Evolutionary conservation across 2,113 vertebrate genomes (phyloP).

Genomic region (Periophthalmodon schlosseri): DNA sequence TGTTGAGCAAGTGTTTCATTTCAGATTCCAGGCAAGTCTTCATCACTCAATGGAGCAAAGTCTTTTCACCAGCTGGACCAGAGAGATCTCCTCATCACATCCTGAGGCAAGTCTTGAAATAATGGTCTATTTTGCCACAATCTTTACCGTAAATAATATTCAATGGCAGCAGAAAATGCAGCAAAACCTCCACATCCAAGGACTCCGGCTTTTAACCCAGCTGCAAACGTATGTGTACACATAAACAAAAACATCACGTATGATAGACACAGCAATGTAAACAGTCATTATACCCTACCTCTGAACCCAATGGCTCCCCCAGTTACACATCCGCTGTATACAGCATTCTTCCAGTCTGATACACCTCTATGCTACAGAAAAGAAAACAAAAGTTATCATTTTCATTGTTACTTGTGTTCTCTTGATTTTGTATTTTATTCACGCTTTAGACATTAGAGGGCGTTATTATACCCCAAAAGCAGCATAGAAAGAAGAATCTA

Average conservation of each 20-base stretch:
- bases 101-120: neutral
- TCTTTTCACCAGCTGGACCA: neutral
- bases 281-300: constrained; percentile 75
- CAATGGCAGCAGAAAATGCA: constrained; percentile 93
- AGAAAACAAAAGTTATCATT: neutral
- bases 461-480: constrained; percentile 6
- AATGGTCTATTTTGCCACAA: neutral
- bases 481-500: neutral
- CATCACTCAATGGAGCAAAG: neutral
- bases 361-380: constrained; percentile 87
- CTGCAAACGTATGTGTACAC: constrained; percentile 60
- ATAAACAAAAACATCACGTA: neutral
- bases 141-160: constrained; percentile 89
- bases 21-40: neutral
- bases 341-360: constrained; percentile 97
- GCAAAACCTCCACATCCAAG: constrained; percentile 96
- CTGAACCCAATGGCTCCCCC: constrained; percentile 94
- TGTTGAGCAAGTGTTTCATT: neutral
- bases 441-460: constrained; percentile 35
- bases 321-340: constrained; percentile 93
- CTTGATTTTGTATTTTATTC: neutral
- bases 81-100: neutral
- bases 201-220: constrained; percentile 90
- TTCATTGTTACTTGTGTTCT: neutral
- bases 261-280: too few species aligned